phyloP scores from a whole-genome alignment of 1,140 invertebrate species.

The Aphaenogaster floridana region DNA sequence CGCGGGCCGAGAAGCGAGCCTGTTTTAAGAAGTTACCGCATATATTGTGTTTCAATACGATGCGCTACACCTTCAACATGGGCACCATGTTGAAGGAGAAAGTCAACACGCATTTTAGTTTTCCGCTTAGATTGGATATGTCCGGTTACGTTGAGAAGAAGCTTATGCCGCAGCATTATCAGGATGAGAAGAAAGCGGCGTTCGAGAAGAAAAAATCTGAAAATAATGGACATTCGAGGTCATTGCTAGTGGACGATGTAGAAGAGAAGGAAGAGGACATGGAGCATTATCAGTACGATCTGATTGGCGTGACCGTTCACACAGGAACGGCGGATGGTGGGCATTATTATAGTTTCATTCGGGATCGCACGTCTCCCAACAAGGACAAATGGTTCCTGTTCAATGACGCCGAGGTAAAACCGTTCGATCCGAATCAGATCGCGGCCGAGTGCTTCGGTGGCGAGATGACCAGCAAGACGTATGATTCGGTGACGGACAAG shows the following conservation, averaged over 20 bases:
- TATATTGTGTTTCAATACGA: slow-evolving; percentile 98
- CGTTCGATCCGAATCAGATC: slow-evolving; percentile 97
- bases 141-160: slow-evolving; percentile 97
- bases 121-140: slow-evolving; percentile 97
- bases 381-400: slow-evolving; percentile 97
- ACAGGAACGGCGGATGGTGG: slow-evolving; percentile 98
- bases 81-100: slow-evolving; percentile 99
- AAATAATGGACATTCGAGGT: slow-evolving; percentile 78
- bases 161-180: slow-evolving; percentile 95
- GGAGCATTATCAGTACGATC: slow-evolving; percentile 93
- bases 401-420: slow-evolving; percentile 98
- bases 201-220: slow-evolving; percentile 83
- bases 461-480: slow-evolving; percentile 98
- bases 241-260: slow-evolving; percentile 76
- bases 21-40: slow-evolving; percentile 98
- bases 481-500: slow-evolving; percentile 98
- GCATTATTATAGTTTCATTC: slow-evolving; percentile 98
- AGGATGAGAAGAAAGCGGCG: slow-evolving; percentile 87
- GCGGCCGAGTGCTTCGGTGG: slow-evolving; percentile 98
- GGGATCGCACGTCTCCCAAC: slow-evolving; percentile 91
- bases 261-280: slow-evolving; percentile 85
- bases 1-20: slow-evolving; percentile 96
- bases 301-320: slow-evolving; percentile 98
- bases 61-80: slow-evolving; percentile 99
- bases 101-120: slow-evolving; percentile 99